These are phyloP conservation scores for Corythaixoides concolor DNA, from an alignment of 2,113 vertebrate genomes.

Conservation along the genomic window DNA sequence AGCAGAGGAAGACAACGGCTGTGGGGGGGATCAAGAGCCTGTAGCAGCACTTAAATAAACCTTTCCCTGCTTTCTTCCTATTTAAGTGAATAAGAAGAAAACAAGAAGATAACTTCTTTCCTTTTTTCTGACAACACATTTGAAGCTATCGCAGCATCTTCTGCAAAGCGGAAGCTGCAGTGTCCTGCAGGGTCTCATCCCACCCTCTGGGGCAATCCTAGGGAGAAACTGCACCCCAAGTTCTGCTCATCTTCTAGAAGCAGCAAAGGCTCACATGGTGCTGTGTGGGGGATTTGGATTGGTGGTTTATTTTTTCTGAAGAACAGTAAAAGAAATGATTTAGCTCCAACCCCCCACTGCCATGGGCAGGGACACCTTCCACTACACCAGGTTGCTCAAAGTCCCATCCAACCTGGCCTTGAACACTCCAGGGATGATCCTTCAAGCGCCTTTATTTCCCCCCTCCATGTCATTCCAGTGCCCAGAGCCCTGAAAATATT, in stretches of 20 bases:
- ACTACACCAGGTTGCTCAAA: too few relatives aligned
- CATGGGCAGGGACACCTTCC: too few relatives aligned
- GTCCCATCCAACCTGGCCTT: too few relatives aligned
- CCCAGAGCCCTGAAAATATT: not conserved
- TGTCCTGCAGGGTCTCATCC: not conserved
- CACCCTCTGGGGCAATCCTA: not conserved
- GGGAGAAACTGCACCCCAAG: too few relatives aligned
- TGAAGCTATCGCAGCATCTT: not conserved
- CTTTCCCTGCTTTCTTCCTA: not conserved
- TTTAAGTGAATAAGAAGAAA: not conserved
- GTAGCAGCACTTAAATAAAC: not conserved
- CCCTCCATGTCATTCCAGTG: rapidly evolving
- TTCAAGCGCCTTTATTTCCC: not conserved
- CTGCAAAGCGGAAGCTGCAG: not conserved
- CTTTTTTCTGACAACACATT: not conserved
- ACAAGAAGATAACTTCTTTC: not conserved
- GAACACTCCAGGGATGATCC: too few relatives aligned
- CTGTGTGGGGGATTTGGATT: not conserved
- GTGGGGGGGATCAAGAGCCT: not conserved
- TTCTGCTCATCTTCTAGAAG: too few relatives aligned
- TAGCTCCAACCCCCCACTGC: too few relatives aligned
- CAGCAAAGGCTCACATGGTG: too few relatives aligned
- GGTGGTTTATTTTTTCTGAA: not conserved
- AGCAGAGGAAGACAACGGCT: not conserved
- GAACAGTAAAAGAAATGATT: not conserved